Conservation (phyloP, 2,113 vertebrate species). For the Pelusios castaneus region DNA sequence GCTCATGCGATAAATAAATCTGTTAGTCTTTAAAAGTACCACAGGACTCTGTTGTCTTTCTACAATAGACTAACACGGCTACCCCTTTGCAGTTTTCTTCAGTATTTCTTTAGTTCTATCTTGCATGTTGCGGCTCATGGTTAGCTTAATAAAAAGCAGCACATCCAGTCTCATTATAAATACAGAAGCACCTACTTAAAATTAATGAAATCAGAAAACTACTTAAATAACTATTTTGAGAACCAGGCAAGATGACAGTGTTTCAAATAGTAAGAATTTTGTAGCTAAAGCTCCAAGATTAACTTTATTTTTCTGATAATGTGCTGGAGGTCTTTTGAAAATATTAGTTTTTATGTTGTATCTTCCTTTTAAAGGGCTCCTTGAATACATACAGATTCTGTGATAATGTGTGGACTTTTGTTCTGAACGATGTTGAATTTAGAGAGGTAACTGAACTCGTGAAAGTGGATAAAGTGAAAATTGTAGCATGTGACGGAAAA, state of each 20-base stretch:
- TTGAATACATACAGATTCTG: constrained; percentile 99
- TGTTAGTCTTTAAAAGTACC: too few relatives aligned
- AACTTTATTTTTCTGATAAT: neutral
- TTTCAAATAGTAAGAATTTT: neutral
- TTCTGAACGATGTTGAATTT: constrained; percentile 98
- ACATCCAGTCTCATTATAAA: neutral
- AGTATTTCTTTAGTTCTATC: neutral
- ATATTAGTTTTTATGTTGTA: constrained; percentile 17
- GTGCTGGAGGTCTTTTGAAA: neutral
- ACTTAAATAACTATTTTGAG: neutral
- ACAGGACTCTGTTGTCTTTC: too few relatives aligned
- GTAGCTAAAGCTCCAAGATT: neutral
- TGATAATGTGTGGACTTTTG: constrained; percentile 99
- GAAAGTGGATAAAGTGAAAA: constrained; percentile 99
- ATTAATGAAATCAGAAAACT: neutral
- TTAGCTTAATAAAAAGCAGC: neutral
- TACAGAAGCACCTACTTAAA: neutral
- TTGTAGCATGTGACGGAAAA: constrained; percentile 98
- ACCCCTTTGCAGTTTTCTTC: neutral
- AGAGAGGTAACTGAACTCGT: constrained; percentile 97
- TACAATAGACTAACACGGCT: too few relatives aligned
- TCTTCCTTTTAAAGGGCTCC: constrained; percentile 86
- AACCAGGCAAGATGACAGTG: neutral
- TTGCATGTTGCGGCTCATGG: neutral
- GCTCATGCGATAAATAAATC: too few relatives aligned